These are phyloP conservation scores for Hestina assimilis DNA, from an alignment of 1,140 invertebrate genomes.

Conservation along the genomic window DNA sequence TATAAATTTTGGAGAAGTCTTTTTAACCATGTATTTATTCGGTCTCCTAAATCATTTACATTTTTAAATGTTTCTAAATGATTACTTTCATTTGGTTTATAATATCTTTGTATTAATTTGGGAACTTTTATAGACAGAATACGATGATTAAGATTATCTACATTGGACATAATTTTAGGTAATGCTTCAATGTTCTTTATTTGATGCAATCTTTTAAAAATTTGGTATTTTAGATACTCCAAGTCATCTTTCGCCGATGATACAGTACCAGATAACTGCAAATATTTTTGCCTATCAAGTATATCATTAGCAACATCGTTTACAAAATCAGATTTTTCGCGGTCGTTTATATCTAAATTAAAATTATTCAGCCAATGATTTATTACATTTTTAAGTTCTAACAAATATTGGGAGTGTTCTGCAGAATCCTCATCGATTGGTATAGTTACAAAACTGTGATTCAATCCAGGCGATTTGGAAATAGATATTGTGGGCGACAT, in stretches of 20 bases:
- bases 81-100: neutral
- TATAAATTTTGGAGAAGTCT: neutral
- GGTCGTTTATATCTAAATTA: neutral
- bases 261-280: constrained; percentile 10
- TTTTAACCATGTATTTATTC: constrained; percentile 7
- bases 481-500: neutral
- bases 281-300: constrained; percentile 21
- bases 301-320: constrained; percentile 7
- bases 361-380: constrained; percentile 3
- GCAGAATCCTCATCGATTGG: neutral
- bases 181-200: neutral
- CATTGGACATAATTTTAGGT: constrained; percentile 4
- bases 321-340: neutral
- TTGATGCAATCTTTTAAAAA: constrained; percentile 19
- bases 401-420: constrained; percentile 2
- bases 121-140: neutral
- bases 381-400: constrained; percentile 1
- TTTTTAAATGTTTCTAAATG: neutral
- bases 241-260: constrained; percentile 7
- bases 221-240: constrained; percentile 23
- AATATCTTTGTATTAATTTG: neutral
- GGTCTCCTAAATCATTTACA: neutral
- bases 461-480: neutral
- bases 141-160: neutral
- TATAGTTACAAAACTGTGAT: neutral